Percentiles rank a stretch among this genome's conserved stretches.
phyloP scores from a whole-genome alignment of 2,888 invertebrate species.

The Tachina grossa region DNA sequence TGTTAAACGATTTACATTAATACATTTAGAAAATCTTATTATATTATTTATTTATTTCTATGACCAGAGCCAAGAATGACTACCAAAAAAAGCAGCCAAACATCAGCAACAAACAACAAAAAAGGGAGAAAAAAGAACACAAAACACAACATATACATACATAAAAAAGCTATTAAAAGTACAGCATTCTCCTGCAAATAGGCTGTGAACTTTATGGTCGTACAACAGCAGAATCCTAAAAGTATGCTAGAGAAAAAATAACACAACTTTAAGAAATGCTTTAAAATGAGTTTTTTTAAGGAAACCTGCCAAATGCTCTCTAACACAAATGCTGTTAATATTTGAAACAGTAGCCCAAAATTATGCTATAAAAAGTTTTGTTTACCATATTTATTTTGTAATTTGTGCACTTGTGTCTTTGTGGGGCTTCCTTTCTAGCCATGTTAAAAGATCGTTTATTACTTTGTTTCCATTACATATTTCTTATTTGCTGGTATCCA shows the following conservation, averaged over 20 bases:
- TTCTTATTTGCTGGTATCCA: conserved; percentile 9
- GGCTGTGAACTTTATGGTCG: conserved; percentile 32
- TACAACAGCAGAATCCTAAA: conserved; percentile 23
- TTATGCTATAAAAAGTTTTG: conserved; percentile 23
- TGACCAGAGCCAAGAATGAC: neutral
- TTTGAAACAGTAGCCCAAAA: conserved; percentile 10
- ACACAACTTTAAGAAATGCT: conserved; percentile 16
- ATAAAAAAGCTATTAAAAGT: conserved; percentile 29
- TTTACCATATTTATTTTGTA: conserved; percentile 18
- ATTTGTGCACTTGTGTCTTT: conserved; percentile 13
- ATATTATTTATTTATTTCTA: conserved; percentile 4
- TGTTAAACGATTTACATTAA: conserved; percentile 38
- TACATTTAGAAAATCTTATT: conserved; percentile 10
- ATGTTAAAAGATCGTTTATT: conserved; percentile 63
- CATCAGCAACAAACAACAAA: neutral
- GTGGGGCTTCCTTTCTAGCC: conserved; percentile 20
- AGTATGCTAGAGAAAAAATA: conserved; percentile 14
- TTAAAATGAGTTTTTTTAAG: conserved; percentile 7
- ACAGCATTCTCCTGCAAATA: conserved; percentile 27
- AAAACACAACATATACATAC: conserved; percentile 1
- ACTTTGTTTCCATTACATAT: conserved; percentile 43
- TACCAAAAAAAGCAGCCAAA: neutral
- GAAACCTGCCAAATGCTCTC: conserved; percentile 28
- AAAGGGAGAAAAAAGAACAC: neutral
- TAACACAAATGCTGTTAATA: conserved; percentile 3